Evolutionary conservation across 2,113 vertebrate species (phyloP).

Genomic region (Bothrops jararaca): DNA sequence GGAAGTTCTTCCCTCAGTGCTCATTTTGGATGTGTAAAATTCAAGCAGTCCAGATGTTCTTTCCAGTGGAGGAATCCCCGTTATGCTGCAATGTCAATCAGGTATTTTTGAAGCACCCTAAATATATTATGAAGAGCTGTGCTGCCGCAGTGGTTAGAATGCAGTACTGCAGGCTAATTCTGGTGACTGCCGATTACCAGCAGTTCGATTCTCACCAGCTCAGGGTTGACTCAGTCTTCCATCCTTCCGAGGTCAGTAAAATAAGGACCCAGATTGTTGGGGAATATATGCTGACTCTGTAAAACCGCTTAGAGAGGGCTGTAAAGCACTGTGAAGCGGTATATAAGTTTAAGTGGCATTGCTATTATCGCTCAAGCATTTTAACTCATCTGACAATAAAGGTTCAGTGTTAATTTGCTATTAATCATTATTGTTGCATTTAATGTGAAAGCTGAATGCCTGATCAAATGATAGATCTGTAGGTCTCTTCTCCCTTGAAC

Average conservation of each 20-base stretch:
- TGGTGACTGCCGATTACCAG: neutral
- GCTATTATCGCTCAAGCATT: neutral
- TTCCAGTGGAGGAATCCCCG: neutral
- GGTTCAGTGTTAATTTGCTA: neutral
- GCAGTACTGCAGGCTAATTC: neutral
- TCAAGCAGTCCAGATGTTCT: neutral
- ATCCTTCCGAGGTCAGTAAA: neutral
- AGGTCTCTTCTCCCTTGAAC: neutral
- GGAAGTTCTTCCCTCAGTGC: neutral
- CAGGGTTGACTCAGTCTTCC: neutral
- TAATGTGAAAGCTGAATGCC: neutral
- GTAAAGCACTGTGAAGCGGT: neutral
- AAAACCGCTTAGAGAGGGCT: neutral
- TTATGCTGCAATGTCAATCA: neutral
- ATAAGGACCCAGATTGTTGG: neutral
- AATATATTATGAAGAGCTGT: neutral
- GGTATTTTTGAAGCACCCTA: neutral
- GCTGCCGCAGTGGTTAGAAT: neutral
- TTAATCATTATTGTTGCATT: neutral
- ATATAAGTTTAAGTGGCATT: neutral
- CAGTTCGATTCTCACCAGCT: neutral
- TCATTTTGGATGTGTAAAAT: neutral
- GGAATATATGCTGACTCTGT: neutral
- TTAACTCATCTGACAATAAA: neutral
- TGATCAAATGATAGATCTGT: neutral